Percentiles rank a stretch among this genome's conserved stretches.
Conservation (phyloP, 2,113 vertebrate genomes). For the Lycaon pictus region DNA sequence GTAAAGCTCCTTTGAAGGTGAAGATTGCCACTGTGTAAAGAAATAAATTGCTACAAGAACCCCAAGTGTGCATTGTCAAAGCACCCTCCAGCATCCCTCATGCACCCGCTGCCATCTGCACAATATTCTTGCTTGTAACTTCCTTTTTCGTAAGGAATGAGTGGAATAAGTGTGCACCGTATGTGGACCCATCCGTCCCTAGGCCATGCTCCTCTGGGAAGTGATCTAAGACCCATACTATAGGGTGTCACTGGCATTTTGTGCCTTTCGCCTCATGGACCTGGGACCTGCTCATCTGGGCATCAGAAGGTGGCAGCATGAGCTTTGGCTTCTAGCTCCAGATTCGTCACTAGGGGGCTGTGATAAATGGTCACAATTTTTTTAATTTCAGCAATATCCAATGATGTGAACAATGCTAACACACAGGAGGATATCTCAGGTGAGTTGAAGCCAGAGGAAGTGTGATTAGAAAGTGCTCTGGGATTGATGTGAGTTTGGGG, state of each 20-base stretch:
- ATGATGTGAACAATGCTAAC: fast-evolving
- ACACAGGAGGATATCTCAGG: background rate
- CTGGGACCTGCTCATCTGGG: fast-evolving
- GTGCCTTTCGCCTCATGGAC: fast-evolving
- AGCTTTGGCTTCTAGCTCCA: fast-evolving
- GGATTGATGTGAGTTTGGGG: too few relatives aligned
- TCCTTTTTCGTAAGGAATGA: fast-evolving
- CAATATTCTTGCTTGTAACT: fast-evolving
- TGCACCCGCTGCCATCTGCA: fast-evolving
- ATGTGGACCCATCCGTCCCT: fast-evolving
- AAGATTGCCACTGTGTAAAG: fast-evolving
- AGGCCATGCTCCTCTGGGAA: fast-evolving
- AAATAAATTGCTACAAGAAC: fast-evolving
- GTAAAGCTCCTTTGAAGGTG: background rate
- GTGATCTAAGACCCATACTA: fast-evolving
- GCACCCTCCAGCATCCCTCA: fast-evolving
- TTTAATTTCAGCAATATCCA: background rate
- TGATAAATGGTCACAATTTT: fast-evolving
- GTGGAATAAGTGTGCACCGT: fast-evolving
- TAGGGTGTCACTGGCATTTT: fast-evolving
- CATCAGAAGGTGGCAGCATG: fast-evolving
- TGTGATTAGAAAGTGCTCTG: background rate
- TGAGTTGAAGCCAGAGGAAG: fast-evolving
- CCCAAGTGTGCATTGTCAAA: fast-evolving
- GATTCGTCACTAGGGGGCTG: background rate